Percentiles rank a stretch among this genome's conserved stretches.
Conservation (phyloP, 2,888 invertebrate genomes). For the Netelia virgata region DNA sequence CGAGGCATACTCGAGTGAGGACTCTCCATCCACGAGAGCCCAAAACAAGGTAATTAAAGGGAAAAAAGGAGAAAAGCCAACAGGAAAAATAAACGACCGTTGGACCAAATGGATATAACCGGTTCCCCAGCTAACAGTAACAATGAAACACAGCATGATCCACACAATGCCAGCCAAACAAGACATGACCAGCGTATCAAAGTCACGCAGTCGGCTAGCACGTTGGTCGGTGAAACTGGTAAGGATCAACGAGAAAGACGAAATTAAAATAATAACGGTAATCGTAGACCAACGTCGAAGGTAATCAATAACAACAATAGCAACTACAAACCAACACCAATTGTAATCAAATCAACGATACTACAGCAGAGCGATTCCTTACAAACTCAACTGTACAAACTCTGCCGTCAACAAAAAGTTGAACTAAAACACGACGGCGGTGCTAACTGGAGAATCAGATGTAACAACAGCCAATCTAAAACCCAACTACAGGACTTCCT, state of each 20-base stretch:
- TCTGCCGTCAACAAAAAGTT: slow-evolving; percentile 28
- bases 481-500: slow-evolving; percentile 2
- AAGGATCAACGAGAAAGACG: neutral
- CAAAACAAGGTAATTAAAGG: too few relatives aligned
- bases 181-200: neutral
- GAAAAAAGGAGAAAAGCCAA: too few relatives aligned
- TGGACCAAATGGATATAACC: neutral
- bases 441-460: slow-evolving; percentile 35
- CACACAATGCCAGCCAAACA: slow-evolving; percentile 11
- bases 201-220: slow-evolving; percentile 10
- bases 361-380: neutral
- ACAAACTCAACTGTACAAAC: slow-evolving; percentile 22
- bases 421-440: slow-evolving; percentile 41
- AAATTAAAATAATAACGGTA: slow-evolving; percentile 5
- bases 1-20: slow-evolving; percentile 10
- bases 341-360: slow-evolving; percentile 20
- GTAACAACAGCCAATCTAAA: neutral
- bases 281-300: slow-evolving; percentile 25
- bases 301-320: neutral
- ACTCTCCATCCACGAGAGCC: neutral
- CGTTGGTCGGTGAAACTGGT: neutral
- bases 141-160: neutral
- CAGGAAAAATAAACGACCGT: too few relatives aligned
- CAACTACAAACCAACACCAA: slow-evolving; percentile 4
- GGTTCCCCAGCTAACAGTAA: neutral